Evolutionary conservation across 2,888 invertebrate species (phyloP).

Genomic region (Stenotaenia linearis): DNA sequence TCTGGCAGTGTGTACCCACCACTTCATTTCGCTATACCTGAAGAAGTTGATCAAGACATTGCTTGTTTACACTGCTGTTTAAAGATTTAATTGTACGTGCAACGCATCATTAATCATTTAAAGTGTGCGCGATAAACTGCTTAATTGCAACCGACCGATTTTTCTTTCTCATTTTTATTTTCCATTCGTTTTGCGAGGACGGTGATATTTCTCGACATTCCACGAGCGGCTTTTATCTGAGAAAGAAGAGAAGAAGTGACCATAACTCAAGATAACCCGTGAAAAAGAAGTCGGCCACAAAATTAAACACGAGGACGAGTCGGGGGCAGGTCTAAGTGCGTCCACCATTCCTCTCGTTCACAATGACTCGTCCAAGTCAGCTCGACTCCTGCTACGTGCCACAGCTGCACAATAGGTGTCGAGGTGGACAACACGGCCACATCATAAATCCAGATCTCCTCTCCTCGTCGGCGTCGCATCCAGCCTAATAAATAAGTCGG

Average conservation of each 20-base stretch:
- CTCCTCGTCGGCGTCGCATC: not conserved
- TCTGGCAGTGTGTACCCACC: not conserved
- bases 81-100: not conserved
- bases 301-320: not conserved
- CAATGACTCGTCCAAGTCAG: constrained; percentile 15
- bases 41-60: not conserved
- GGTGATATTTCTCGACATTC: not conserved
- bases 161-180: not conserved
- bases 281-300: not conserved
- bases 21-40: not conserved
- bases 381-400: constrained; percentile 3
- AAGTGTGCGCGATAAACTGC: not conserved
- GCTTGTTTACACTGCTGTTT: not conserved
- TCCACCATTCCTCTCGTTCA: constrained; percentile 2
- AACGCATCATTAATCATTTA: not conserved
- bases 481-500: not conserved
- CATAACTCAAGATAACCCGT: constrained; percentile 6
- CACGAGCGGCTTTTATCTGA: not conserved
- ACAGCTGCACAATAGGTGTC: constrained; percentile 14
- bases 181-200: not conserved
- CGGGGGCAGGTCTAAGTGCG: constrained; percentile 11
- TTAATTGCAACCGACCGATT: not conserved
- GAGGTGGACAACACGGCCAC: constrained; percentile 19
- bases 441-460: not conserved
- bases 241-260: not conserved